A percentile compares a stretch with the other conserved stretches of the same genome.
These are phyloP conservation scores for Lithophane ornitopus DNA, from an alignment of 2,888 invertebrate genomes.

Conservation along the genomic window DNA sequence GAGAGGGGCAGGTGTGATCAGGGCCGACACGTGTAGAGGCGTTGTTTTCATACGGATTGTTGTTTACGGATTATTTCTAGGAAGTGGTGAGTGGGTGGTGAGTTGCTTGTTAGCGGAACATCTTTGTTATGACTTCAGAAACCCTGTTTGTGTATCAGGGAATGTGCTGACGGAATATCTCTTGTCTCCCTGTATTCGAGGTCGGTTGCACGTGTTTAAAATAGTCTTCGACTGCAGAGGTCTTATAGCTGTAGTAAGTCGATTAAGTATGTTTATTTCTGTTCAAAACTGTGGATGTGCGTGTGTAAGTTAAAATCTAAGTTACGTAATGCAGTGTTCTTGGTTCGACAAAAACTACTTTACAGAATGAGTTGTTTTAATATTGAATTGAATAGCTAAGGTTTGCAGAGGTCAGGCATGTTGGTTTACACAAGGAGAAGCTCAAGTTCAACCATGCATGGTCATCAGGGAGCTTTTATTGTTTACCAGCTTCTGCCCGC, in stretches of 20 bases:
- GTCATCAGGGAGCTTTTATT: neutral
- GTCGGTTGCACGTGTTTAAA: neutral
- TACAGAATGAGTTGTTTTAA: neutral
- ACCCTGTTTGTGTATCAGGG: neutral
- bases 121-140: conserved; percentile 13
- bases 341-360: neutral
- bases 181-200: neutral
- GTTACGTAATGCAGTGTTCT: neutral
- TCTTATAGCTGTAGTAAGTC: too few species aligned
- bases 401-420: neutral
- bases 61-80: conserved; percentile 31
- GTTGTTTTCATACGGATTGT: conserved; percentile 8
- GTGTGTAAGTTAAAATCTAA: too few species aligned
- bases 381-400: conserved; percentile 14
- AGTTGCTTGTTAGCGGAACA: neutral
- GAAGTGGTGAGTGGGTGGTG: conserved; percentile 29
- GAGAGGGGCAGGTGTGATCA: neutral
- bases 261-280: neutral
- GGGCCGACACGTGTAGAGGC: neutral
- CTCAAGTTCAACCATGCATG: neutral
- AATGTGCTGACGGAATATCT: conserved; percentile 10
- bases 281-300: too few species aligned
- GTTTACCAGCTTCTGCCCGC: neutral
- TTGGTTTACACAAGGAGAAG: neutral
- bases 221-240: neutral